Conservation (phyloP, 2,888 invertebrate genomes). For the Drosophila limbata region DNA sequence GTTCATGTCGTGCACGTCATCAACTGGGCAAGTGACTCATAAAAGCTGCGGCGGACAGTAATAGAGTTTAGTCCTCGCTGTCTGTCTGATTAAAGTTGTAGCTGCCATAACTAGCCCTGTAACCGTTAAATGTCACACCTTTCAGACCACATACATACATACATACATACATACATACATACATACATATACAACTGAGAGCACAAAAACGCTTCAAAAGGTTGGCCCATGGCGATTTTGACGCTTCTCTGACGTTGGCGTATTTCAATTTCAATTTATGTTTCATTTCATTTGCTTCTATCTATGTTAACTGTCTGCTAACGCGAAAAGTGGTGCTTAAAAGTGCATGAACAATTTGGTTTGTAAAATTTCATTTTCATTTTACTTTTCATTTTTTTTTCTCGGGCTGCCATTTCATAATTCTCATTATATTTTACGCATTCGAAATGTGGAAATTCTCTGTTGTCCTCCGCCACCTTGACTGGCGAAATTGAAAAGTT, state of each 20-base stretch:
- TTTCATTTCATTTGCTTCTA: constrained; percentile 67
- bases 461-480: constrained; percentile 31
- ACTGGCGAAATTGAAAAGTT: constrained; percentile 83
- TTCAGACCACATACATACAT: constrained; percentile 2
- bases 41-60: constrained; percentile 42
- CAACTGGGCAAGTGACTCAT: constrained; percentile 57
- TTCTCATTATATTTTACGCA: constrained; percentile 74
- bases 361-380: constrained; percentile 75
- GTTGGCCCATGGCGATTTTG: constrained; percentile 46
- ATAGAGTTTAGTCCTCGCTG: constrained; percentile 24
- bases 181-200: too few species aligned
- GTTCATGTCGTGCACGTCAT: constrained; percentile 38
- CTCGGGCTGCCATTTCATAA: constrained; percentile 59
- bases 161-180: too few species aligned
- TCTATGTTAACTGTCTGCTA: constrained; percentile 35
- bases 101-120: constrained; percentile 44
- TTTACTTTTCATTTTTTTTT: constrained; percentile 27
- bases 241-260: constrained; percentile 47
- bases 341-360: constrained; percentile 76
- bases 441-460: constrained; percentile 63
- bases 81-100: constrained; percentile 64
- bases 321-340: constrained; percentile 71
- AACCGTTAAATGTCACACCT: constrained; percentile 54
- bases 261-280: constrained; percentile 70
- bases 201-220: constrained; percentile 41